phyloP scores from a whole-genome alignment of 37 sponge, comb jelly and placozoan genomes.

The Oopsacas minuta region DNA sequence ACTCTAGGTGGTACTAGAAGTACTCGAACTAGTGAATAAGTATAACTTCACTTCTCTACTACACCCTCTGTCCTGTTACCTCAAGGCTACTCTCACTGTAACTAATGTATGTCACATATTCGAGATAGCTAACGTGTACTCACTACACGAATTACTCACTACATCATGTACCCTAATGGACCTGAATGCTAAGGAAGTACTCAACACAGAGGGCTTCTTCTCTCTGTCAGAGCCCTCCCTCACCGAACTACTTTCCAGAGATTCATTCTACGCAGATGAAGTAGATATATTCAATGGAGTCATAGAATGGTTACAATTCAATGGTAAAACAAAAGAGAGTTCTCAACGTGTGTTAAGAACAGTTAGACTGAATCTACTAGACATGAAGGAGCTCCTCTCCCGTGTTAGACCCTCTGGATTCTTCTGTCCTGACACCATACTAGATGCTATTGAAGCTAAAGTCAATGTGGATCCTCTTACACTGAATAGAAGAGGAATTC shows the following conservation, averaged over 20 bases:
- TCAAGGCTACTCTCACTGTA: conserved; percentile 50
- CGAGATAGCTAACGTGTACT: conserved; percentile 64
- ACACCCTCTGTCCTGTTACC: conserved; percentile 43
- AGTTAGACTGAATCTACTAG: conserved; percentile 54
- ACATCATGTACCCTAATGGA: conserved; percentile 51
- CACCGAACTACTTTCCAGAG: conserved; percentile 47
- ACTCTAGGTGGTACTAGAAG: conserved; percentile 43
- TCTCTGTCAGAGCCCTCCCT: conserved; percentile 52
- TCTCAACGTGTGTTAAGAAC: conserved; percentile 33
- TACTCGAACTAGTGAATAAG: conserved; percentile 65
- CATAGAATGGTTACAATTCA: conserved; percentile 52
- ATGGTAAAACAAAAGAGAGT: conserved; percentile 25
- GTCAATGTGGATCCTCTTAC: background rate
- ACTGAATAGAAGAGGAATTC: conserved; percentile 42
- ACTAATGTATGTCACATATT: conserved; percentile 57
- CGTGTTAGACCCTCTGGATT: conserved; percentile 35
- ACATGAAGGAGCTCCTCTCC: conserved; percentile 29
- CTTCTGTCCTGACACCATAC: conserved; percentile 44
- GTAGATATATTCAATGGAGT: conserved; percentile 63
- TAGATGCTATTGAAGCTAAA: conserved; percentile 47
- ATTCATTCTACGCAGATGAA: conserved; percentile 79
- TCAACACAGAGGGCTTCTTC: conserved; percentile 60
- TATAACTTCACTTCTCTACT: conserved; percentile 61
- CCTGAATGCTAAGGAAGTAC: conserved; percentile 56
- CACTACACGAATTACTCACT: conserved; percentile 41